Percentiles rank a stretch among this genome's conserved stretches.
Conservation (phyloP, 92 coral and sea anemone genomes). For the Ricordea florida region DNA sequence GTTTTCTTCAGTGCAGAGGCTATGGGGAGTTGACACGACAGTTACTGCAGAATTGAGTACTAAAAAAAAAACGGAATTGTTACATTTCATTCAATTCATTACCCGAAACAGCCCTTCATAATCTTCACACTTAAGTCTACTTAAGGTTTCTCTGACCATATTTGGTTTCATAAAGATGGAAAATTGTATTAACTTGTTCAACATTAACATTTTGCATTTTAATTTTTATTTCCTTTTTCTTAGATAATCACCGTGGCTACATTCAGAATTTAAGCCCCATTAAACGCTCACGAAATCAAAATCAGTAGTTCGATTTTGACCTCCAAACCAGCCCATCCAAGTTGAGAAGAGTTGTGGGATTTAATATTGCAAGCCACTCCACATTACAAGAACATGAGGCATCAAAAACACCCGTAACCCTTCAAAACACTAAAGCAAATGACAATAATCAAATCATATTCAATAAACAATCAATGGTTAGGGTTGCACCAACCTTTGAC, state of each 20-base stretch:
- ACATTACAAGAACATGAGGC: constrained; percentile 29
- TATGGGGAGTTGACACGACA: too few species aligned
- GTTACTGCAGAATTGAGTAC: too few species aligned
- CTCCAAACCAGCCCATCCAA: constrained; percentile 57
- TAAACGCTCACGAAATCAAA: constrained; percentile 54
- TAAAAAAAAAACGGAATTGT: too few species aligned
- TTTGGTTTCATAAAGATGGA: too few species aligned
- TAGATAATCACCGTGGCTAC: constrained; percentile 47
- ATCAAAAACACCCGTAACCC: constrained; percentile 45
- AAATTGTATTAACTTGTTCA: too few species aligned
- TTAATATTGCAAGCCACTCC: constrained; percentile 45
- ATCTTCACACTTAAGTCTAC: too few species aligned
- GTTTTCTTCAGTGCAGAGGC: too few species aligned
- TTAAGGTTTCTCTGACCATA: too few species aligned
- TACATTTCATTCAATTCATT: too few species aligned
- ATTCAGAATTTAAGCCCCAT: constrained; percentile 33
- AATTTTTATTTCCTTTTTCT: constrained; percentile 28
- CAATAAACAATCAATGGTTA: constrained; percentile 42
- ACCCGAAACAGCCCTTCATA: too few species aligned
- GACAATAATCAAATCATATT: constrained; percentile 38
- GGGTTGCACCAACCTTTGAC: constrained; percentile 38
- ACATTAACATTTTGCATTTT: too few species aligned
- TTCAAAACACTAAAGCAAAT: constrained; percentile 28
- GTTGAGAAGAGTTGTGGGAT: constrained; percentile 55
- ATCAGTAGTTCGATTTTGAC: constrained; percentile 50